Evolutionary conservation across 2,888 invertebrate genomes (phyloP).

Genomic region (Serripes groenlandicus): DNA sequence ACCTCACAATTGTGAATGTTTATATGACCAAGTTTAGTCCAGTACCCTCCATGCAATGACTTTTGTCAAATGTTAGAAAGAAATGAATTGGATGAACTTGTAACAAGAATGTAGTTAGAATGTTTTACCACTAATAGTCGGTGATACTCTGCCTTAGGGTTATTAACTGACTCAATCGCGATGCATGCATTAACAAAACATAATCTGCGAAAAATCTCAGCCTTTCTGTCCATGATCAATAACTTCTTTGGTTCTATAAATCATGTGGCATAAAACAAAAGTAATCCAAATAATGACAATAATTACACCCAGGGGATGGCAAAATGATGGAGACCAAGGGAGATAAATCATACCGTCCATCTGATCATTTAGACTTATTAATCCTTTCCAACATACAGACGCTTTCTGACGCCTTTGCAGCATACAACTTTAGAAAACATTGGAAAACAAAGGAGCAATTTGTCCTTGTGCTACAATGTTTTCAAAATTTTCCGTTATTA

Average conservation of each 20-base stretch:
- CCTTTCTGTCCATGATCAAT: slow-evolving; percentile 27
- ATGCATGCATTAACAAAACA: no score
- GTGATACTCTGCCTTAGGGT: no score
- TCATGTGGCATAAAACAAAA: slow-evolving; percentile 39
- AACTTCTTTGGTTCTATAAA: slow-evolving; percentile 24
- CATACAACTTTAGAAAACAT: neutral
- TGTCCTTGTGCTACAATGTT: neutral
- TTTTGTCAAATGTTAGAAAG: no score
- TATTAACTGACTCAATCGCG: no score
- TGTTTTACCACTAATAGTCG: no score
- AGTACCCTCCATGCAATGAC: no score
- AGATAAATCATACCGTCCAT: slow-evolving; percentile 33
- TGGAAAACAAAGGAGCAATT: neutral
- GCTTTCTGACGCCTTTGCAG: neutral
- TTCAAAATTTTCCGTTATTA: neutral
- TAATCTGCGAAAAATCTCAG: slow-evolving; percentile 26
- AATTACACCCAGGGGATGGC: slow-evolving; percentile 37
- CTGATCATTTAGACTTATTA: neutral
- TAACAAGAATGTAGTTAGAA: no score
- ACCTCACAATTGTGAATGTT: no score
- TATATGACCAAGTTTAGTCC: no score
- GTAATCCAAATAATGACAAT: slow-evolving; percentile 41
- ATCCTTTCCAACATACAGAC: neutral
- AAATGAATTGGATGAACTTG: no score
- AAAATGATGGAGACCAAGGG: slow-evolving; percentile 15